Base-by-base conservation (phyloP, 2,797 vertebrate genomes). In the Falco cherrug region DNA sequence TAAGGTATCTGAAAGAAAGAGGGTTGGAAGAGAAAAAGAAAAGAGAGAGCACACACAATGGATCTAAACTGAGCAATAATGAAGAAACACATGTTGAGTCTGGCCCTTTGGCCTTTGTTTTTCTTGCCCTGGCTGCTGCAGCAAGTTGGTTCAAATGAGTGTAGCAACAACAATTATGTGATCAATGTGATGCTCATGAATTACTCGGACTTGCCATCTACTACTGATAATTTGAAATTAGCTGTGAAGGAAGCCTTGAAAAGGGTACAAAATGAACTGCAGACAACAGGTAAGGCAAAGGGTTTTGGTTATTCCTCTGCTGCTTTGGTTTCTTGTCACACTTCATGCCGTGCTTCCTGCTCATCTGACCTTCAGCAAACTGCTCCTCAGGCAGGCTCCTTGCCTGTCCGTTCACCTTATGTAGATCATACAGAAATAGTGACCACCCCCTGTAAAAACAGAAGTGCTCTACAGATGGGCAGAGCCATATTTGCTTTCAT, bases 141-240 rank as follows among this genome's bases (percentile, higher is more conserved):
- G 79, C 65, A 84, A 93, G 6, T 6, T 60, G 26, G 24, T 63
- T 78, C 86, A 15, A 7, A 81, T 65, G 37, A 5, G 9, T 98
- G 98, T 88, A 6, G 8, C 13, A 33, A 97, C 4, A 96, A 95
- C 51, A 93, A 1, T 6, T 98, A 98, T 24, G 92, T 94, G 51
- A 98, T 99, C 91, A 99, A 99, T 12, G 98, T 99, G 25, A 98
- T 99, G 84, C 98, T 99, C 65, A 98, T 99, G 98, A 98, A 99
- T 94, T 99, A 99, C 95, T 96, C 97, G 8, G 97, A 96, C 25
- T 98, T 98, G 19, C 96, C 91, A 37, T 98, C 98, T 97, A 97
- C 97, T 54, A 67, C 97, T 33, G 67, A 78, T 1, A 97, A 84
- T 60, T 97, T 99, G 75, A 3, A 90, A 96, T 68, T 11, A 1